A percentile compares a stretch with the other conserved stretches of the same genome.
Evolutionary conservation across 2,888 invertebrate species (phyloP).

Genomic region (Gasteruption jaculator): DNA sequence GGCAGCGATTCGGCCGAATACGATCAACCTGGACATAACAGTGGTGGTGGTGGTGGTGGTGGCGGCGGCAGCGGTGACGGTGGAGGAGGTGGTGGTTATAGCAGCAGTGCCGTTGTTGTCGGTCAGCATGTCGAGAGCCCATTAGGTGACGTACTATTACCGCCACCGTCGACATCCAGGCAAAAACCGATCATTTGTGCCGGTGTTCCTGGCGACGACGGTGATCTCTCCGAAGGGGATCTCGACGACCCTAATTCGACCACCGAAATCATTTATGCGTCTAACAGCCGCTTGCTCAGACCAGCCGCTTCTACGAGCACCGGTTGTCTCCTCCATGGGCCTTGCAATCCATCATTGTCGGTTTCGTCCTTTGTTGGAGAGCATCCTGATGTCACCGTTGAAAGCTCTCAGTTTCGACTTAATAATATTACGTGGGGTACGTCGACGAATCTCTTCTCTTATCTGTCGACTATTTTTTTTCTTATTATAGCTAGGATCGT

Average conservation of each 20-base stretch:
- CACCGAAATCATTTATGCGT: constrained; percentile 38
- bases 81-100: no score
- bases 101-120: no score
- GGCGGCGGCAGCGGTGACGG: no score
- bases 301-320: constrained; percentile 30
- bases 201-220: constrained; percentile 58
- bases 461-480: no score
- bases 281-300: constrained; percentile 27
- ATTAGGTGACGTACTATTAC: no score
- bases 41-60: no score
- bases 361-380: constrained; percentile 45
- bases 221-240: constrained; percentile 51
- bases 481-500: no score
- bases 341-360: constrained; percentile 37
- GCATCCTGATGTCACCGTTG: constrained; percentile 35
- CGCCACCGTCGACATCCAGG: no score
- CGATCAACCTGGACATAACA: constrained; percentile 41
- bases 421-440: constrained; percentile 51
- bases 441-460: no score
- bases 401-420: constrained; percentile 44
- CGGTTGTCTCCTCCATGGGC: constrained; percentile 44
- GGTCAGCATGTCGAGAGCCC: constrained; percentile 20
- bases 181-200: no score
- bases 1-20: constrained; percentile 47
- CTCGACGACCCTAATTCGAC: constrained; percentile 43